Evolutionary conservation across 2,888 invertebrate genomes (phyloP).

Genomic region (Tanypteryx hageni): DNA sequence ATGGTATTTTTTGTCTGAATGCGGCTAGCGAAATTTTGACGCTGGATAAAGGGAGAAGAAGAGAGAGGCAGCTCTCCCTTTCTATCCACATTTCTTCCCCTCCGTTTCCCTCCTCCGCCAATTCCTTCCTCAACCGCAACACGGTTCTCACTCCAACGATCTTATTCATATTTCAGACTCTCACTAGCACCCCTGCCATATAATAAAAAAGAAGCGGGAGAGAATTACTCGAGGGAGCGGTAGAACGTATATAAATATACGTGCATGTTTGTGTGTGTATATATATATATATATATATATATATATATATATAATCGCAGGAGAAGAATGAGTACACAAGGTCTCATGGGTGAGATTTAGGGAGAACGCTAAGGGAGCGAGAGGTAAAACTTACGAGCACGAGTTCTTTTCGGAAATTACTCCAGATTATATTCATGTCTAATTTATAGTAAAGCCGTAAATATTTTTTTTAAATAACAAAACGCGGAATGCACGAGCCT

Average conservation of each 20-base stretch:
- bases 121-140: neutral
- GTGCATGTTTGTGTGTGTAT: neutral
- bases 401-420: slow-evolving; percentile 20
- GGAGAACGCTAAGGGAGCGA: neutral
- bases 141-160: neutral
- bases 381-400: neutral
- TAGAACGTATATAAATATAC: neutral
- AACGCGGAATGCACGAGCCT: neutral
- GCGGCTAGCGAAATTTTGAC: neutral
- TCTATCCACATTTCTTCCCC: neutral
- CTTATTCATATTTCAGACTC: slow-evolving; percentile 14
- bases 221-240: slow-evolving; percentile 1
- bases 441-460: slow-evolving; percentile 24
- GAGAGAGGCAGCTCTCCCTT: neutral
- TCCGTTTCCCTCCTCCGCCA: neutral
- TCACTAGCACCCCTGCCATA: neutral
- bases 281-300: neutral
- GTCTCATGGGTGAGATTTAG: neutral
- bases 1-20: neutral
- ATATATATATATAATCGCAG: neutral
- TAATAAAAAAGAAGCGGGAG: slow-evolving; percentile 8
- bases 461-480: neutral
- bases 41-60: neutral
- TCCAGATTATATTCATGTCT: slow-evolving; percentile 16
- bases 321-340: neutral